Evolutionary conservation across 1,140 invertebrate genomes (phyloP), one percentile per base, ranked within the genome.

Genomic region (Drosophila mauritiana): DNA sequence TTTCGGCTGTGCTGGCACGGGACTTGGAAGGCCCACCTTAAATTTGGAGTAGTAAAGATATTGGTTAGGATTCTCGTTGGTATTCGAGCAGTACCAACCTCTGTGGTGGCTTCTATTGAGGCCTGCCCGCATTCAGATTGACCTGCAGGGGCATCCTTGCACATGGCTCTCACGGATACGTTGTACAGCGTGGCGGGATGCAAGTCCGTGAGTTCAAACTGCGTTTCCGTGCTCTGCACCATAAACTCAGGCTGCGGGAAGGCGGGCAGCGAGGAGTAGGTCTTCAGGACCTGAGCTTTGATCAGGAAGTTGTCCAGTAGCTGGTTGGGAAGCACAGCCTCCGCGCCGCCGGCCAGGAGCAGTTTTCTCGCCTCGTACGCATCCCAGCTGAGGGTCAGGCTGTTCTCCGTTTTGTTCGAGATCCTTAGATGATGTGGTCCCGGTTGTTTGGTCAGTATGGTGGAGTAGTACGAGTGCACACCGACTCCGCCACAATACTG

Each of bases 111-210:
- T 17, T 92, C 89, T 1, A 92, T 85, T 17, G 93, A 93, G 3
- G 93, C 91, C 36, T 94, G 92, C 1, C 94, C 92, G 25, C 96
- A 96, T 40, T 93, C 92, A 1, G 94, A 43, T 25, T 79, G 48
- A 1, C 46, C 63, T 13, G 36, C 37, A 11, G 61, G 40, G 12
- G 51, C 31, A n/a, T 63, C 93, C 45, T 78, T 91, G 72, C 95
- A 96, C 3, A 93, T 92, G 1, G 96, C 96, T 27, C 93, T 92
- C 1, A 97, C 93, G 36, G 94, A 94, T 10, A 97, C 93, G 57
- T 95, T 95, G 80, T 97, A 97, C 13, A 93, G 92, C 1, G 96
- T 96, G 7, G 95, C 96, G 1, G 96, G 95, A 55, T 95, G 94
- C 3, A 97, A 91, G 68, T 94, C 95, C 52, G 93, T 93, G 0